Base-by-base conservation (phyloP, 2,797 vertebrate genomes). In the Acipenser oxyrinchus region DNA sequence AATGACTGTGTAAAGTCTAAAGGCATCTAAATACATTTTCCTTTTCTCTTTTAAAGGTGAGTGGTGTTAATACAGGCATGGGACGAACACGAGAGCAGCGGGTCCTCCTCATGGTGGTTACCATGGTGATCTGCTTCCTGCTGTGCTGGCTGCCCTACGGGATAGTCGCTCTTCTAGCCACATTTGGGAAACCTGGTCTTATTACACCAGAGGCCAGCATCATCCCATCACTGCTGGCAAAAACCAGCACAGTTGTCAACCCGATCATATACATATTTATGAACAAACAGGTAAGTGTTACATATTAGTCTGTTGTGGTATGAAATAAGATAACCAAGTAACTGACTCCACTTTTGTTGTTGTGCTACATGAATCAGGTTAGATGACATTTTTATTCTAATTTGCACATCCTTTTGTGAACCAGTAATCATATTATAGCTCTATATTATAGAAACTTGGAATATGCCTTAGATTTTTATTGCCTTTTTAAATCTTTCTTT, bases 91-190 rank as follows among this genome's bases (percentile, higher is more conserved):
- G 82, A 62, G 87, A 93, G 71, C 87, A 87, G 67, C 83, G 72
- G 59, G 74, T 92, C 49, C 70, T 87, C 72, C 6, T 82, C 51
- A 86, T 89, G 90, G 88, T 88, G 68, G 37, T 88, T 71, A 82
- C 82, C 75, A 88, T 92, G 90, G 87, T 91, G 70, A 77, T 89
- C 70, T 90, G 88, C 79, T 90, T 90, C 84, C 82, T 93, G 75
- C 76, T 92, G 60, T 92, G 90, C 81, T 92, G 90, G 89, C 81
- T 93, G 83, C 89, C 87, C 0, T 92, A 89, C 0, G 87, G 86
- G 1, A 73, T 90, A 23, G 79, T 87, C 73, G 90, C 88, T 0
- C 82, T 91, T 66, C 66, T 76, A 48, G 86, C 87, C 51, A 86
- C 85, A 0, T 89, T 91, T 10, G 89, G 88, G 4, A 73, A 66